Conservation (phyloP, 2,797 vertebrate genomes). For the Cossypha caffra region DNA sequence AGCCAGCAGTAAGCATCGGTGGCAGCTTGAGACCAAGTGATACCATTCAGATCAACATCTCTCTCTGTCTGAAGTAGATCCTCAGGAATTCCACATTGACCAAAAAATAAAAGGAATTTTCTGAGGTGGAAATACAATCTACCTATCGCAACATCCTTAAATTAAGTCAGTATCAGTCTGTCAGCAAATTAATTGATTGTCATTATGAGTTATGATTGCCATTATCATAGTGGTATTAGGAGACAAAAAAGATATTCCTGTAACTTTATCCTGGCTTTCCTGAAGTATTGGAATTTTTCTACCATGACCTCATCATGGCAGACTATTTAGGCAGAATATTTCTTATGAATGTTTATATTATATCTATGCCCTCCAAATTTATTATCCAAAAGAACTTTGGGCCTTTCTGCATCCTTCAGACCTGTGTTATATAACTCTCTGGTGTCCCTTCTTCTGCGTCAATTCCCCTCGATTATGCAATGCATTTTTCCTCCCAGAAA, state of each 20-base stretch:
- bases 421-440: background rate
- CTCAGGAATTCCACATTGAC: background rate
- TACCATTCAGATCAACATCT: background rate
- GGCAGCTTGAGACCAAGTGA: background rate
- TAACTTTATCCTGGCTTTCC: background rate
- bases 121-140: background rate
- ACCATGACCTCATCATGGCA: background rate
- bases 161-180: background rate
- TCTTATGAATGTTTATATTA: background rate
- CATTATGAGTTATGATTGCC: background rate
- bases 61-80: background rate
- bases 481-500: background rate
- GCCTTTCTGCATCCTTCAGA: background rate
- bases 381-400: background rate
- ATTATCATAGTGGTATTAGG: background rate
- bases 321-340: background rate
- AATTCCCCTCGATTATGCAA: background rate
- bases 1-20: background rate
- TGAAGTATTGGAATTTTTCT: background rate
- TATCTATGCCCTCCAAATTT: background rate
- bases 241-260: background rate
- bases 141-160: background rate
- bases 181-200: constrained; percentile 40
- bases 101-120: background rate
- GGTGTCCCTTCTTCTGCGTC: background rate